Percentiles rank a stretch among this genome's conserved stretches.
phyloP scores from a whole-genome alignment of 2,888 invertebrate species.

The Tachystola acroxantha region DNA sequence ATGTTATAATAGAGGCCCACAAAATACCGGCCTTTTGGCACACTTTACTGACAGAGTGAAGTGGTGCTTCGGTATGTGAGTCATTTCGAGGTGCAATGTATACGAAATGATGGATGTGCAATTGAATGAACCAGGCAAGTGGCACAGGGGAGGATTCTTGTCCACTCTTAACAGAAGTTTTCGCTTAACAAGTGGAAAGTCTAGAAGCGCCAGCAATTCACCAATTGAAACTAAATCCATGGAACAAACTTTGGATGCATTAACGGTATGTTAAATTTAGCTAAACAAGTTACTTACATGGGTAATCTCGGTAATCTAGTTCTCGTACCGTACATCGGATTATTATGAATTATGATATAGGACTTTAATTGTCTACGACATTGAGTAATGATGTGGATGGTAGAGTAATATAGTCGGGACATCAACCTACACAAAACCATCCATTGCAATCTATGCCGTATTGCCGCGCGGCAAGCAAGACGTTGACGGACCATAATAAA shows the following conservation, averaged over 20 bases:
- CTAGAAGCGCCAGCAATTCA: constrained; percentile 42
- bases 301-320: too few relatives aligned
- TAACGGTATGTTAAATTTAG: constrained; percentile 43
- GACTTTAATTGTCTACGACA: too few relatives aligned
- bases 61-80: constrained; percentile 22
- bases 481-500: too few relatives aligned
- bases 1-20: constrained; percentile 26
- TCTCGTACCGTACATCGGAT: too few relatives aligned
- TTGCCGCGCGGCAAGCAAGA: too few relatives aligned
- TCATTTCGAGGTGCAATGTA: constrained; percentile 15
- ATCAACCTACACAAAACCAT: too few relatives aligned
- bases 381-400: too few relatives aligned
- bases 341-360: too few relatives aligned
- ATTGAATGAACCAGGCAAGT: constrained; percentile 57
- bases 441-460: too few relatives aligned
- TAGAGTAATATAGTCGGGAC: too few relatives aligned
- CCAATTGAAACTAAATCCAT: constrained; percentile 45
- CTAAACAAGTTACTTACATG: neutral
- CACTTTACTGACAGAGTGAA: constrained; percentile 45
- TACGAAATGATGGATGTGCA: constrained; percentile 63
- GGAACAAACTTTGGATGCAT: constrained; percentile 44
- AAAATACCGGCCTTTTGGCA: constrained; percentile 51
- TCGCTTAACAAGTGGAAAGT: constrained; percentile 53
- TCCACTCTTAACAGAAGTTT: constrained; percentile 69
- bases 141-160: constrained; percentile 69